Evolutionary conservation across 64 coral and sea anemone genomes (phyloP).

Genomic region (Trachythela sp.): DNA sequence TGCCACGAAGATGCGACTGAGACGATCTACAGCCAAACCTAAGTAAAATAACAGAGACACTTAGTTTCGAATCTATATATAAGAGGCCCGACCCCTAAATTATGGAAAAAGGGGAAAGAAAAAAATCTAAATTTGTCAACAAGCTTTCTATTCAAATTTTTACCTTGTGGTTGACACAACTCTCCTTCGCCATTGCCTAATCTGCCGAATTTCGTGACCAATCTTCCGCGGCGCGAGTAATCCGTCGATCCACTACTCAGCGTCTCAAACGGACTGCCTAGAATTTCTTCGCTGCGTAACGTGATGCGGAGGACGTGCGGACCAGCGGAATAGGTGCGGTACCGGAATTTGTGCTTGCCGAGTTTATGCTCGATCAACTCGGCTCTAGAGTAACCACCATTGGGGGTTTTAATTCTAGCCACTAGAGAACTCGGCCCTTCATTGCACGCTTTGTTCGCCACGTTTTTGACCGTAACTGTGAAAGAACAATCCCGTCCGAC

Average conservation of each 20-base stretch:
- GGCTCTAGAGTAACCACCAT: background rate
- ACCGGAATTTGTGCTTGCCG: background rate
- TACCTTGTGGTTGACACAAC: background rate
- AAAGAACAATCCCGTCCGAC: background rate
- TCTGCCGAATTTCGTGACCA: background rate
- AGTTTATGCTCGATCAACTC: background rate
- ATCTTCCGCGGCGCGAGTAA: background rate
- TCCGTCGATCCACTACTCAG: background rate
- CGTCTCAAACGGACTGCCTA: constrained; percentile 1
- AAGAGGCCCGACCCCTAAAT: background rate
- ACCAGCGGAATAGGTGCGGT: background rate
- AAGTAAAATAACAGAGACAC: background rate
- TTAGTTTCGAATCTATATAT: background rate
- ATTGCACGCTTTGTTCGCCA: background rate
- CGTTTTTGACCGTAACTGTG: background rate
- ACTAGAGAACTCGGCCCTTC: background rate
- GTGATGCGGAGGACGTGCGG: background rate
- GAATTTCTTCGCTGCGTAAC: background rate
- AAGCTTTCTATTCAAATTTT: background rate
- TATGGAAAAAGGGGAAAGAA: background rate
- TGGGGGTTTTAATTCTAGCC: background rate
- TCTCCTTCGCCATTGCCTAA: background rate
- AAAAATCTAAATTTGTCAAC: background rate
- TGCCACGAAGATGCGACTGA: background rate
- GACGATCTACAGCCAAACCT: background rate